Base-by-base conservation (phyloP, 1,140 invertebrate species). In the Diuraphis noxia region DNA sequence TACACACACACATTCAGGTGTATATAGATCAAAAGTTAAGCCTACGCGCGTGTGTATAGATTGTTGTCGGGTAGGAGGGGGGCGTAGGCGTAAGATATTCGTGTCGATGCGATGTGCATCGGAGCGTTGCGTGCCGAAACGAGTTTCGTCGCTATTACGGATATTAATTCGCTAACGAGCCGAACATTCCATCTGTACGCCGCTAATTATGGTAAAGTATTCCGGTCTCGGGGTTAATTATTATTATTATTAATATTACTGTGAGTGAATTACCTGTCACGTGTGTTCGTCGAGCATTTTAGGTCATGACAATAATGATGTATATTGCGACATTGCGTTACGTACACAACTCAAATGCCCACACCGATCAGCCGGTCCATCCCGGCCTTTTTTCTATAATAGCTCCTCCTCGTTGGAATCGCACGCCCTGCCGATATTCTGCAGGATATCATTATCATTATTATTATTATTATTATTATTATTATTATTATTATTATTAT, bases 181-280 rank as follows among this genome's bases (percentile, higher is more conserved):
- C 82, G 41, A 84, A 84, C 82, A 43, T 84, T 84, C 82, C 41
- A 21, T 41, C 82, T 84, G 41, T 49, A 49, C 7, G 25, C 41
- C 82, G 41, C 41, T 84, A 84, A 84, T 84, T 84, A 84, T 84
- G 41, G 82, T 84, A 84, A 84, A 84, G 40, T 84, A 43, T 84
- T 84, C 21, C 82, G 17, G 13, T 38, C 9, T 81, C 79, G 38
- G 36, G 79, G 72, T 79, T 79, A 36, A 79, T 79, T 36, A 34
- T 79, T 79, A 19, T 72, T 72, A n/a, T n/a, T n/a, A n/a, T n/a
- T n/a, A n/a, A n/a, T n/a, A n/a, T n/a, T n/a, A n/a, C n/a, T n/a
- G n/a, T n/a, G n/a, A n/a, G 56, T 17, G 56, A 72, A 72, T n/a
- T 63, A 63, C 56, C 30, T 72, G 30, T n/a, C 30, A 17, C 30